Evolutionary conservation across 2,797 vertebrate genomes (phyloP).

Genomic region (Myiothlypis coronata): DNA sequence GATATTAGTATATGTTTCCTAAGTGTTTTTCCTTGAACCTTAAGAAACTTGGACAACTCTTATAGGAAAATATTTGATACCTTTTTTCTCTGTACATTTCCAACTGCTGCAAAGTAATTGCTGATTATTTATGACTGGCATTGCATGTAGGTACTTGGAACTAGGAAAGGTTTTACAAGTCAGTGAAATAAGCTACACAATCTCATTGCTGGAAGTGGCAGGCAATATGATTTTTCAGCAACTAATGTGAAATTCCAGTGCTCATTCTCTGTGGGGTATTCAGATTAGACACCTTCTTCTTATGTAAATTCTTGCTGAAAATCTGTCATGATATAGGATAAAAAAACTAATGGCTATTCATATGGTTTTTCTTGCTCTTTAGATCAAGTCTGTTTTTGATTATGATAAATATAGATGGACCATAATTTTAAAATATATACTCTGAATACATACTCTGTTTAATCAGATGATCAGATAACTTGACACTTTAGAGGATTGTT

Average conservation of each 20-base stretch:
- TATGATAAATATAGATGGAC: background rate
- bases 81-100: background rate
- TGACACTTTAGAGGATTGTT: background rate
- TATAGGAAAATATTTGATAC: background rate
- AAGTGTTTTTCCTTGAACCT: background rate
- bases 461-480: background rate
- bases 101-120: background rate
- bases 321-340: background rate
- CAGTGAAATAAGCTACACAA: background rate
- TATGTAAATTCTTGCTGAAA: background rate
- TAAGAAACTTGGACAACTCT: background rate
- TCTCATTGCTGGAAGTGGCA: background rate
- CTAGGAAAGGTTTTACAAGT: background rate
- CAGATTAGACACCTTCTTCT: background rate
- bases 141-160: background rate
- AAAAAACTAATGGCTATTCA: background rate
- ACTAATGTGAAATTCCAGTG: background rate
- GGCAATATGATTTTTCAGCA: background rate
- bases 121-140: background rate
- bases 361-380: background rate
- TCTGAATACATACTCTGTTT: background rate
- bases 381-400: background rate
- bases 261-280: background rate
- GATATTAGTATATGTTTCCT: background rate
- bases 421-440: background rate